Base-by-base conservation (phyloP, 1,140 invertebrate species). In the Drosophila takahashii region DNA sequence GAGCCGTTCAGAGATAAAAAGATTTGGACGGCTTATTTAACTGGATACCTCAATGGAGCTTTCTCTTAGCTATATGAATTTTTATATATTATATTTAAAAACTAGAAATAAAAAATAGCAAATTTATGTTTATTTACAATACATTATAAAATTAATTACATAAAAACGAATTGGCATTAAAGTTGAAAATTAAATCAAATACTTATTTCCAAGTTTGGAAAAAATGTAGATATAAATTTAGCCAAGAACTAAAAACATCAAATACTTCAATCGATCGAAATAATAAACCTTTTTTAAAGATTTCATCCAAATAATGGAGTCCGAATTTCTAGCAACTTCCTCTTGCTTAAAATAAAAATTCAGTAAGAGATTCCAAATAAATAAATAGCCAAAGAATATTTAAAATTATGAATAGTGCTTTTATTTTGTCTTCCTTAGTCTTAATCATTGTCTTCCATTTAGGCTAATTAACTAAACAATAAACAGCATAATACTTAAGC, bases 401-500 rank as follows among this genome's bases (percentile, higher is more conserved):
- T 42, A 32, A n/a, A 18, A 29, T 34, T 27, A 34, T 45, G 47
- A 62, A 26, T 45, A 57, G 10, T 8, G 2, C 4, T 71, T 78
- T 71, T 50, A 44, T 51, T 75, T 66, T 45, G 36, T 53, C 64
- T 52, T 84, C 57, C 62, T 39, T 56, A 65, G 10, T 65, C 41
- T 42, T 67, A 79, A 72, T 74, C 80, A 84, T 79, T 84, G 71
- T 84, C 76, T 75, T 89, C 70, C 77, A 74, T 77, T 72, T 83
- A 69, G 52, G 53, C 64, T 71, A 87, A 51, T 78, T 74, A 77
- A 81, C 75, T 87, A 77, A 86, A 79, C 54, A 76, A 83, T 79
- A 60, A 85, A 81, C 78, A 71, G 69, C 54, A 39, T 70, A 86
- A 86, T 86, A 86, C 81, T 86, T 86, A 86, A 36, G 18, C 48